Evolutionary conservation across 2,888 invertebrate genomes (phyloP), one percentile per base, ranked within the genome.

Genomic region (Therioaphis trifolii): DNA sequence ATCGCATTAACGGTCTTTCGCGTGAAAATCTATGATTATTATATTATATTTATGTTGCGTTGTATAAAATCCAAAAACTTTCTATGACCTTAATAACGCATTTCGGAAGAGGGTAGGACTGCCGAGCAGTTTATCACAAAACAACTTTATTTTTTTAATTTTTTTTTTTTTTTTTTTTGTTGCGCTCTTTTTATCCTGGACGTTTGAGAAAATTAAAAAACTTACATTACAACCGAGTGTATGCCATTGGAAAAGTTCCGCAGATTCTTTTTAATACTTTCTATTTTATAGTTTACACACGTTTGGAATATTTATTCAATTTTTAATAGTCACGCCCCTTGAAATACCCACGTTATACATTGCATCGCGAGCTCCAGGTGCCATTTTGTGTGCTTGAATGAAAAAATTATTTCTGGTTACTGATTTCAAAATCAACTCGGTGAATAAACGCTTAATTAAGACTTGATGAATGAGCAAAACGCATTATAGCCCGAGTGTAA

Each of bases 151-250:
- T 14, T 71, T 71, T 76, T 66, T 66, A 49, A n/a, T 49, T 24
- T 27, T 71, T 71, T 76, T 49, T 66, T 63, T 55, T 49, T 27
- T 15, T 27, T 49, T 55, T 77, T 69, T 69, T 52, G 58, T 79
- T 69, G 24, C 24, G 14, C 58, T 61, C 58, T 21, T 61, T n/a
- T 43, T 43, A 43, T 46, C 46, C 24, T n/a, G 46, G 29, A 68
- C 40, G 43, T 58, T 69, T 21, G 55, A 58, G 55, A 78, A 78
- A 69, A 78, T 78, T 78, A 69, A 21, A 78, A 78, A 79, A 79
- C 79, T 79, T 79, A 69, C 55, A 52, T 55, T 43, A 69, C 55
- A 69, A 79, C 52, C 40, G 68, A 78, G 78, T 68, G 27, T 66
- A 68, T 40, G 40, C 68, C 18, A 69, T 69, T 79, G n/a, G 14